Evolutionary conservation across 2,113 vertebrate species (phyloP).

Genomic region (Tenrec ecaudatus): DNA sequence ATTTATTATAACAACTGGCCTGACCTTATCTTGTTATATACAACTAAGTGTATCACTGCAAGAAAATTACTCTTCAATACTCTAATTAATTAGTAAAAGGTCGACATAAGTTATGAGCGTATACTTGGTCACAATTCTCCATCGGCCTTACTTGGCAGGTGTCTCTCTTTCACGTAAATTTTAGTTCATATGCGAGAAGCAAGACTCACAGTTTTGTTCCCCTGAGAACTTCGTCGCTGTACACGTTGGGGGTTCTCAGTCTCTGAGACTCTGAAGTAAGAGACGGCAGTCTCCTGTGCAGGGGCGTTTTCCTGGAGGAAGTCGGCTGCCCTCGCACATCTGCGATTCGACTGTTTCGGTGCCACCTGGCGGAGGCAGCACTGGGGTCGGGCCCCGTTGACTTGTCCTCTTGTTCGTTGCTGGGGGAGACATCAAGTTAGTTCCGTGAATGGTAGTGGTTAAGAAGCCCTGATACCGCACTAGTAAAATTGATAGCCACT

Average conservation of each 20-base stretch:
- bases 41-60: neutral
- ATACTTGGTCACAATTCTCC: neutral
- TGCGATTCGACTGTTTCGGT: neutral
- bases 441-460: neutral
- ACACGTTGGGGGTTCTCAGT: conserved; percentile 83
- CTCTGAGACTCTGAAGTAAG: conserved; percentile 83
- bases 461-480: neutral
- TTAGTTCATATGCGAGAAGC: conserved; percentile 40
- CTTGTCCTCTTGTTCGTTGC: conserved; percentile 87
- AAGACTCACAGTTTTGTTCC: conserved; percentile 89
- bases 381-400: neutral
- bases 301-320: conserved; percentile 82
- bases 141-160: neutral
- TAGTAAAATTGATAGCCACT: neutral
- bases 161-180: neutral
- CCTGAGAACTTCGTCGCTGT: conserved; percentile 85
- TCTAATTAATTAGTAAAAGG: neutral
- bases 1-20: neutral
- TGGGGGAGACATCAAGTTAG: conserved; percentile 60
- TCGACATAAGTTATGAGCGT: neutral
- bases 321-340: conserved; percentile 53
- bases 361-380: conserved; percentile 60
- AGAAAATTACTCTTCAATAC: neutral
- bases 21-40: neutral
- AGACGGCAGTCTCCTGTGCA: conserved; percentile 84